Percentiles rank a stretch among this genome's conserved stretches.
Conservation (phyloP, 2,797 vertebrate species). For the Gorsachius magnificus region DNA sequence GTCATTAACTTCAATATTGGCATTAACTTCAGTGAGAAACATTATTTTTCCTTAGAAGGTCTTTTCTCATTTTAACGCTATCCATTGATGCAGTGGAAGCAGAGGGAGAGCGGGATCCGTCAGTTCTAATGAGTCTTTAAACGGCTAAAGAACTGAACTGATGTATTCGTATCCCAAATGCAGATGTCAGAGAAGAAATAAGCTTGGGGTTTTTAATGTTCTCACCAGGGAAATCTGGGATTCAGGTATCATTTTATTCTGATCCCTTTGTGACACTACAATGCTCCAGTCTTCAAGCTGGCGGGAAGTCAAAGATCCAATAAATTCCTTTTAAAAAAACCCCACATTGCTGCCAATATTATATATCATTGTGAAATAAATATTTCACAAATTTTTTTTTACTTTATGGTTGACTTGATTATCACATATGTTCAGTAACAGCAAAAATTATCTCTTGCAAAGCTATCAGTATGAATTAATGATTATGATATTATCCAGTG, state of each 20-base stretch:
- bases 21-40: neutral
- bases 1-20: neutral
- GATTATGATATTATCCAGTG: neutral
- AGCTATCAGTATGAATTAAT: neutral
- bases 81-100: neutral
- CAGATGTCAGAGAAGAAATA: neutral
- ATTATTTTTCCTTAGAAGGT: neutral
- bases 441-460: neutral
- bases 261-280: neutral
- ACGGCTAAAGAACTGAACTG: neutral
- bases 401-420: neutral
- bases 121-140: neutral
- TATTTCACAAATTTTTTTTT: neutral
- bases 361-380: no score
- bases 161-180: neutral
- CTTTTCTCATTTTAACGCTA: neutral
- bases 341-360: no score
- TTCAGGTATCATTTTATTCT: neutral
- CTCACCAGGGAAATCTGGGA: neutral
- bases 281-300: neutral
- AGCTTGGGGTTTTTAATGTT: neutral
- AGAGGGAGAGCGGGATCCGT: neutral
- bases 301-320: neutral
- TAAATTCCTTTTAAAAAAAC: neutral
- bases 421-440: neutral